phyloP scores from a whole-genome alignment of 2,888 invertebrate genomes.

The Sphinx pinastri region DNA sequence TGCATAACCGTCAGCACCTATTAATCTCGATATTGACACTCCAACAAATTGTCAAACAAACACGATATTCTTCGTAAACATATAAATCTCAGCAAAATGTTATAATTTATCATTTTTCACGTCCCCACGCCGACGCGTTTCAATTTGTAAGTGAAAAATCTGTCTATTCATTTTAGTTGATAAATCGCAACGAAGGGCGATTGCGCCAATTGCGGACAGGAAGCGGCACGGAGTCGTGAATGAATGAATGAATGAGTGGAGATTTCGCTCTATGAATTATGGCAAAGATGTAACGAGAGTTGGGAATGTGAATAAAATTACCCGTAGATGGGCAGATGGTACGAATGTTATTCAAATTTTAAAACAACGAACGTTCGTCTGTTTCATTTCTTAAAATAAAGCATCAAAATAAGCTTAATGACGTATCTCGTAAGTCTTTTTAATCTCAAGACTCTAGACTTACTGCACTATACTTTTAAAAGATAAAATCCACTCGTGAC shows the following conservation, averaged over 20 bases:
- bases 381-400: too few species aligned
- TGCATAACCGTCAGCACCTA: background rate
- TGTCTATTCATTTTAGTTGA: slow-evolving; percentile 49
- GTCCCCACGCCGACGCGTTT: slow-evolving; percentile 14
- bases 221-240: slow-evolving; percentile 38
- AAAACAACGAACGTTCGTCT: too few species aligned
- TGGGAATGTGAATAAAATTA: background rate
- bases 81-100: slow-evolving; percentile 18
- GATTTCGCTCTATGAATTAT: slow-evolving; percentile 36
- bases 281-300: slow-evolving; percentile 1
- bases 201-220: slow-evolving; percentile 42
- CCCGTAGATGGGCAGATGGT: too few species aligned
- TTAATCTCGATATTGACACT: background rate
- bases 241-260: slow-evolving; percentile 32
- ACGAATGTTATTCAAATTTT: too few species aligned
- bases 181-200: slow-evolving; percentile 48
- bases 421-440: too few species aligned
- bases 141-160: slow-evolving; percentile 39
- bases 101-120: slow-evolving; percentile 23
- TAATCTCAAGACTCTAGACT: too few species aligned
- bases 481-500: too few species aligned
- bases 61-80: slow-evolving; percentile 4
- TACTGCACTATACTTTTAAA: too few species aligned
- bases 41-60: slow-evolving; percentile 11
- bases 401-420: too few species aligned